These are phyloP conservation scores for Scolopax rusticola DNA, from an alignment of 2,797 vertebrate species.

Conservation along the genomic window DNA sequence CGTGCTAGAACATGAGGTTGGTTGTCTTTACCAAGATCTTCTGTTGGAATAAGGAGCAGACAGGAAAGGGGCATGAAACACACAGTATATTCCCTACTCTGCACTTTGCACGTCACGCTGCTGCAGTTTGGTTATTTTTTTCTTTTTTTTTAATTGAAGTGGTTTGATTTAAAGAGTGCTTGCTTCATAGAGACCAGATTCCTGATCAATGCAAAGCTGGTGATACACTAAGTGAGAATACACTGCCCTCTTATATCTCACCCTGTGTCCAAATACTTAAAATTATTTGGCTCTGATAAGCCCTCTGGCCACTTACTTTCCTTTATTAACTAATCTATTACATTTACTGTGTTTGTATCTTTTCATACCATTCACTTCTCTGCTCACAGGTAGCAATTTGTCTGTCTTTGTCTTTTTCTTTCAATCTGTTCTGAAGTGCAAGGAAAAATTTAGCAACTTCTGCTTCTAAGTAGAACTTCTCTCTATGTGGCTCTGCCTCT, in stretches of 20 bases:
- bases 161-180: background rate
- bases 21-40: background rate
- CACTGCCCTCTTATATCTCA: fast-evolving
- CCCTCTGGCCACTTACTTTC: background rate
- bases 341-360: background rate
- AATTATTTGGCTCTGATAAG: background rate
- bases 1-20: fast-evolving
- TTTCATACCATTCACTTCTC: background rate
- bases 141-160: background rate
- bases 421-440: background rate
- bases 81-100: fast-evolving
- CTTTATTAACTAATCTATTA: background rate
- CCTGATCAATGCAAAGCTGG: background rate
- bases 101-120: background rate
- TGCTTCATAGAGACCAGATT: background rate
- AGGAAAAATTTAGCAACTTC: background rate
- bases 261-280: background rate
- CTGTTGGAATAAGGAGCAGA: background rate
- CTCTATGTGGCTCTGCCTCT: background rate
- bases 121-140: background rate
- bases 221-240: background rate
- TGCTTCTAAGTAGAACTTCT: background rate
- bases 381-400: background rate
- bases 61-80: fast-evolving
- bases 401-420: background rate